Conservation (phyloP, 2,113 vertebrate genomes). For the zebrafish (Danio rerio) region GRCz12tu NC_133191.1:8417501-8418000, state of each 20-base stretch:
- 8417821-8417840: conserved; percentile 5
- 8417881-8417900: neutral
- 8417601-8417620: conserved; percentile 7
- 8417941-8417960: neutral
- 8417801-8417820: conserved; percentile 6
- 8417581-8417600: neutral
- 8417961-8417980: conserved; percentile 1
- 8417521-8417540: neutral
- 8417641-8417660: neutral
- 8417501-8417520: neutral
- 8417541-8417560: neutral
- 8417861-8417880: neutral
- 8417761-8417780: neutral
- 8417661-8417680: neutral
- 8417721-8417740: neutral
- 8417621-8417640: conserved; percentile 3
- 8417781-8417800: neutral
- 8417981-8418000: neutral
- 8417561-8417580: neutral
- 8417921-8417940: neutral
- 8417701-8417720: conserved; percentile 2
- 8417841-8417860: neutral
- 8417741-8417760: neutral
- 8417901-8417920: conserved; percentile 4
- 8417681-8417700: conserved; percentile 1